These are phyloP conservation scores for Gambelia wislizenii DNA, from an alignment of 2,797 vertebrate genomes.

Conservation along the genomic window DNA sequence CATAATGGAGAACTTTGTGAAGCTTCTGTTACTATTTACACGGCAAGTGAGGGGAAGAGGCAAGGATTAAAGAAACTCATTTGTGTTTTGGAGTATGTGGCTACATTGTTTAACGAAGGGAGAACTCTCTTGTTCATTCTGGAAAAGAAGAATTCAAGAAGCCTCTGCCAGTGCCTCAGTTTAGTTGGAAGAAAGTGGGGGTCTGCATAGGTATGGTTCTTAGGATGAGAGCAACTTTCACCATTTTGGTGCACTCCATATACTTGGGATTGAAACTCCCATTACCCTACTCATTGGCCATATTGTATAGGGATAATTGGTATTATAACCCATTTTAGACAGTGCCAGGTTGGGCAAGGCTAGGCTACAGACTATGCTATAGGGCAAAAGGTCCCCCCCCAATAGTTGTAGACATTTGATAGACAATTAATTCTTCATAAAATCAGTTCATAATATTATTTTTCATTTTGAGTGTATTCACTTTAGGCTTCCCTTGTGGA, in stretches of 20 bases:
- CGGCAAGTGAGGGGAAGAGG: too few relatives aligned
- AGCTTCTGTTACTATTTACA: not conserved
- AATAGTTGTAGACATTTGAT: not conserved
- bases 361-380: fast-evolving
- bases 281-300: not conserved
- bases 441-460: not conserved
- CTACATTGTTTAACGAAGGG: not conserved
- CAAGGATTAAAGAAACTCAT: not conserved
- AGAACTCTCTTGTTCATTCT: not conserved
- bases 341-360: not conserved
- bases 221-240: not conserved
- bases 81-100: not conserved
- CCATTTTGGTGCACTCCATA: not conserved
- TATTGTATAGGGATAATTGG: not conserved
- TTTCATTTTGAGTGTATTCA: slow-evolving; percentile 28
- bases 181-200: not conserved
- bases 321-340: not conserved
- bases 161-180: not conserved
- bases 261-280: not conserved
- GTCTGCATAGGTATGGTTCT: not conserved
- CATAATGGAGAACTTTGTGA: not conserved
- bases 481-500: slow-evolving; percentile 41
- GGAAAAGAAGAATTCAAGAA: not conserved
- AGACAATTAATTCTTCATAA: not conserved
- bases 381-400: not conserved